Evolutionary conservation across 2,113 vertebrate species (phyloP).

Genomic region (Oophaga pumilio): DNA sequence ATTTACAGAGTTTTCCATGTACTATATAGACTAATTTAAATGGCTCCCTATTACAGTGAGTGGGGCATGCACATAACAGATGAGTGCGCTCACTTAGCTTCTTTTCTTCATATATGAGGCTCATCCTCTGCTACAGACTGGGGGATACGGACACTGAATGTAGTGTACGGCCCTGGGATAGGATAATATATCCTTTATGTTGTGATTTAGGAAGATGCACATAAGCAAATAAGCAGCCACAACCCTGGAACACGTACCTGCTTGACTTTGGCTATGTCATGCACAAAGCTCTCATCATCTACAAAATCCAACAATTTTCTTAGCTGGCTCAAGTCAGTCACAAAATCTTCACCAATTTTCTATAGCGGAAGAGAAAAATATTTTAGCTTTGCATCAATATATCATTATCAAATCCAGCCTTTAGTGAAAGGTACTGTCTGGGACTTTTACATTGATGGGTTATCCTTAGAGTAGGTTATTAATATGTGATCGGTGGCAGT

Average conservation of each 20-base stretch:
- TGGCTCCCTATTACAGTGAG: too few relatives aligned
- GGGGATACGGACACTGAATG: background rate
- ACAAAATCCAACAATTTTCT: constrained; percentile 78
- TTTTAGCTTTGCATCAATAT: background rate
- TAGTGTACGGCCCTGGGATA: background rate
- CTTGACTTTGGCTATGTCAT: constrained; percentile 85
- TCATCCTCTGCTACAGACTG: background rate
- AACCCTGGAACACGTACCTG: constrained; percentile 72
- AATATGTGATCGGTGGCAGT: too few relatives aligned
- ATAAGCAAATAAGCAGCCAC: background rate
- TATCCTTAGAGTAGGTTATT: too few relatives aligned
- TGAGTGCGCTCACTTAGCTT: too few relatives aligned
- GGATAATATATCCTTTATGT: background rate
- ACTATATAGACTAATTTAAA: too few relatives aligned
- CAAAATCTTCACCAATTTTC: constrained; percentile 85
- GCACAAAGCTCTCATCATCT: constrained; percentile 77
- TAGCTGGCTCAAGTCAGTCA: constrained; percentile 81
- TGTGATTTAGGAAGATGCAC: background rate
- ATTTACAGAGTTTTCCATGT: too few relatives aligned
- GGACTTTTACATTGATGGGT: too few relatives aligned
- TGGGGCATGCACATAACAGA: too few relatives aligned
- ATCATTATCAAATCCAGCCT: too few relatives aligned
- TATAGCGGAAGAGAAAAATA: constrained; percentile 59
- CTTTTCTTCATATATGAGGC: background rate
- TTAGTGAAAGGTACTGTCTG: too few relatives aligned